These are phyloP conservation scores for Hemicordylus capensis DNA, from an alignment of 2,113 vertebrate species.

Conservation along the genomic window DNA sequence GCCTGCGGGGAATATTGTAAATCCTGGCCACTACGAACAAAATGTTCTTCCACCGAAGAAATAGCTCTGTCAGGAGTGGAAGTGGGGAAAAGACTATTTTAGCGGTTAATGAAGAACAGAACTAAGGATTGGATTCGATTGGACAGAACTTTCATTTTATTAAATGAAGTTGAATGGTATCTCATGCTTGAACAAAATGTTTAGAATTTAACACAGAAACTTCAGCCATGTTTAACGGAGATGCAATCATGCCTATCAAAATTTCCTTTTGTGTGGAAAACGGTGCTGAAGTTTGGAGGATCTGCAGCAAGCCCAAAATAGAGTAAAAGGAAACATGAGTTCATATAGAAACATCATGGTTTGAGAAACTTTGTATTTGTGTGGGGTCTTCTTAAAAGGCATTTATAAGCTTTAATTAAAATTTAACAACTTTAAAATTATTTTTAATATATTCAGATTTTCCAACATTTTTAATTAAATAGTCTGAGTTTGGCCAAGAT, in stretches of 20 bases:
- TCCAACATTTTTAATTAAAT: constrained; percentile 27
- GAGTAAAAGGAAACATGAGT: constrained; percentile 20
- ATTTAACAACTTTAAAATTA: constrained; percentile 35
- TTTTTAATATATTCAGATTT: constrained; percentile 11
- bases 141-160: constrained; percentile 27
- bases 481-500: background rate
- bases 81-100: constrained; percentile 3
- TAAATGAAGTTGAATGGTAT: constrained; percentile 16
- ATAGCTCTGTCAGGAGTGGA: constrained; percentile 42
- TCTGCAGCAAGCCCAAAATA: background rate
- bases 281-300: background rate
- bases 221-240: background rate
- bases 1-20: constrained; percentile 95
- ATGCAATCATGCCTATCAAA: background rate
- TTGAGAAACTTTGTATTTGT: constrained; percentile 37
- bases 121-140: constrained; percentile 33
- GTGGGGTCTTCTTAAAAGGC: constrained; percentile 31
- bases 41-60: constrained; percentile 90
- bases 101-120: constrained; percentile 32
- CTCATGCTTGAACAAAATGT: constrained; percentile 25
- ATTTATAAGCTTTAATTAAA: constrained; percentile 24
- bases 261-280: background rate
- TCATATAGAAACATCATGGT: background rate
- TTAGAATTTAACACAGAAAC: constrained; percentile 26
- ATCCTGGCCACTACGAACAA: constrained; percentile 93